A percentile compares a stretch with the other conserved stretches of the same genome.
Conservation (phyloP, 2,113 vertebrate genomes). For the Sturnira hondurensis region DNA sequence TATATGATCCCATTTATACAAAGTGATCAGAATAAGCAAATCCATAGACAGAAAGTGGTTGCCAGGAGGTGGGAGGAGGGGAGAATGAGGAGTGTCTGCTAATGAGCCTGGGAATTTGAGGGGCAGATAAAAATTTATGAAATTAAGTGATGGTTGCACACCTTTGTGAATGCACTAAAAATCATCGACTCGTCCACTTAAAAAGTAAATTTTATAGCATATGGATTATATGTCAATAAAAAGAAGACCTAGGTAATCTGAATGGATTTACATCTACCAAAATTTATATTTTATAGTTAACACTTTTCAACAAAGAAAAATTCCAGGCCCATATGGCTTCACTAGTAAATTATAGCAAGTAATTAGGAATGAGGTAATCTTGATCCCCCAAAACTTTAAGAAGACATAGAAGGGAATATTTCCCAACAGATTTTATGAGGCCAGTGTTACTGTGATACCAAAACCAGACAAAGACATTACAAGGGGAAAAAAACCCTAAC, state of each 20-base stretch:
- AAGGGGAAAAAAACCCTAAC: not conserved
- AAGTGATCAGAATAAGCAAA: not conserved
- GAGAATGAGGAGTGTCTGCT: not conserved
- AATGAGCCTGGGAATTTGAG: not conserved
- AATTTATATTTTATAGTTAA: conserved; percentile 11
- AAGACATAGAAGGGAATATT: not conserved
- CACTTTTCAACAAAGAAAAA: not conserved
- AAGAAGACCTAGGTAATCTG: not conserved
- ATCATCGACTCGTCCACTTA: not conserved
- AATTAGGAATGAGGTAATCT: conserved; percentile 26
- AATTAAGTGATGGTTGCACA: not conserved
- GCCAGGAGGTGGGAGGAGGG: not conserved
- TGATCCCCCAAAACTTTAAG: not conserved
- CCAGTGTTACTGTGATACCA: not conserved
- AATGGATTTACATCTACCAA: not conserved
- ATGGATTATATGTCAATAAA: not conserved
- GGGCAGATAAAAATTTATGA: not conserved
- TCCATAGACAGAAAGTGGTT: not conserved
- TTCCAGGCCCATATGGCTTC: conserved; percentile 1
- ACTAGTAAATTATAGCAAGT: conserved; percentile 10
- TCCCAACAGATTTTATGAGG: conserved; percentile 28
- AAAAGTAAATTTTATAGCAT: not conserved
- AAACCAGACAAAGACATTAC: conserved; percentile 27
- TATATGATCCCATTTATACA: not conserved
- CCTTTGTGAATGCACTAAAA: not conserved